Percentiles rank a stretch among this genome's conserved stretches.
phyloP scores from a whole-genome alignment of 2,797 vertebrate species.

The Pygocentrus nattereri region DNA sequence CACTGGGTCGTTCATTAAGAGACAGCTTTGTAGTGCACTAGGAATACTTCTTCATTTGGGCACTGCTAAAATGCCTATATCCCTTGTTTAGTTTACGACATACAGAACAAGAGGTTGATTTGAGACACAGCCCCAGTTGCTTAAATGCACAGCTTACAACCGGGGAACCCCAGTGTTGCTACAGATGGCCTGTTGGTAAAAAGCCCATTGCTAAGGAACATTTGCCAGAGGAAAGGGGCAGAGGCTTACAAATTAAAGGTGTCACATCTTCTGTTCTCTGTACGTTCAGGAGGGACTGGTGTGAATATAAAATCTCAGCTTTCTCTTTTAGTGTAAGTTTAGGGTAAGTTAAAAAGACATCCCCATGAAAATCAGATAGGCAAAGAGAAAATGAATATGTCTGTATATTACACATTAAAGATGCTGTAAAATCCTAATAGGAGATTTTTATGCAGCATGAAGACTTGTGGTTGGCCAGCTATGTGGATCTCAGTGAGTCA shows the following conservation, averaged over 20 bases:
- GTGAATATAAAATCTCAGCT: constrained; percentile 29
- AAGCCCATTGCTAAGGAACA: constrained; percentile 57
- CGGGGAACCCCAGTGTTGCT: constrained; percentile 50
- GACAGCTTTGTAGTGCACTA: too few species aligned
- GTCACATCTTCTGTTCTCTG: constrained; percentile 29
- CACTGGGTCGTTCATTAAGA: too few species aligned
- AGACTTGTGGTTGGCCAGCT: too few species aligned
- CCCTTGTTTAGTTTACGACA: too few species aligned
- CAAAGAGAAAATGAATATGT: not conserved
- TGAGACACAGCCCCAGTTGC: constrained; percentile 16
- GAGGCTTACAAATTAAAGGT: constrained; percentile 46
- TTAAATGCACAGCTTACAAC: constrained; percentile 37
- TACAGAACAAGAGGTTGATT: not conserved
- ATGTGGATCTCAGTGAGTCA: too few species aligned
- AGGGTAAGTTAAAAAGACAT: not conserved
- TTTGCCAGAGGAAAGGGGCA: constrained; percentile 53
- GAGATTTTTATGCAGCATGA: too few species aligned
- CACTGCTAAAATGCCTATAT: not conserved
- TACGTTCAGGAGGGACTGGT: not conserved
- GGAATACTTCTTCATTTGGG: too few species aligned
- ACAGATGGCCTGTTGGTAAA: constrained; percentile 61
- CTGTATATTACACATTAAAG: too few species aligned
- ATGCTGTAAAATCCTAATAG: too few species aligned
- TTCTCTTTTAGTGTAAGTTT: constrained; percentile 3
- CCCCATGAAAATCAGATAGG: not conserved